These are phyloP conservation scores for Craterocephalus amniculus DNA, from an alignment of 2,797 vertebrate genomes.

Conservation along the genomic window DNA sequence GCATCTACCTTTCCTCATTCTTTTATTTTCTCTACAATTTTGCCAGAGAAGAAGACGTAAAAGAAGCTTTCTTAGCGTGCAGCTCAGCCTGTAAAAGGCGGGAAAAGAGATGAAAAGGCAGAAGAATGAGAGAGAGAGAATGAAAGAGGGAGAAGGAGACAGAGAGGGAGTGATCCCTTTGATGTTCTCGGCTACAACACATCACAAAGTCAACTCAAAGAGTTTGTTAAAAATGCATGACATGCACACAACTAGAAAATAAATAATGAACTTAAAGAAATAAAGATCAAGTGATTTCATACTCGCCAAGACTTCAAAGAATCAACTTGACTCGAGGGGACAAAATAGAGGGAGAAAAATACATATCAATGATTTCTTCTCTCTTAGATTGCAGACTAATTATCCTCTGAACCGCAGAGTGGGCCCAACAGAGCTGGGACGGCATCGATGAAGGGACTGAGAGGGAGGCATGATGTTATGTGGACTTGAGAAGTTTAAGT, in stretches of 20 bases:
- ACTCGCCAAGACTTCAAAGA: conserved; percentile 93
- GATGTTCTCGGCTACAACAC: conserved; percentile 92
- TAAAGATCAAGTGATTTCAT: conserved; percentile 97
- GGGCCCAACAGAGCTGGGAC: conserved; percentile 38
- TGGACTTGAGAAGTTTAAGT: conserved; percentile 46
- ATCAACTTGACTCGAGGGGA: conserved; percentile 85
- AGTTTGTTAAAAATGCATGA: conserved; percentile 99
- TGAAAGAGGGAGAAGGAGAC: conserved; percentile 27
- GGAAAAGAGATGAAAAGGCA: conserved; percentile 69
- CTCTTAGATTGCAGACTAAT: conserved; percentile 72
- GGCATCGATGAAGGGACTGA: conserved; percentile 35
- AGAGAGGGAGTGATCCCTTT: conserved; percentile 79
- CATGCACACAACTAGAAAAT: conserved; percentile 93
- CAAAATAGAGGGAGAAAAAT: conserved; percentile 71
- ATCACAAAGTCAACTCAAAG: conserved; percentile 97
- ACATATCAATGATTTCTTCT: conserved; percentile 74
- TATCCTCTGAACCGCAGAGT: conserved; percentile 51
- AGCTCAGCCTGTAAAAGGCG: conserved; percentile 53
- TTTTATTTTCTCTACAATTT: conserved; percentile 34
- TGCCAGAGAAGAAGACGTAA: conserved; percentile 51
- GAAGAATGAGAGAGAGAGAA: conserved; percentile 54
- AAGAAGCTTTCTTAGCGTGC: conserved; percentile 28
- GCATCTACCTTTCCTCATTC: conserved; percentile 24
- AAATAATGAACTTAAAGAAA: conserved; percentile 95
- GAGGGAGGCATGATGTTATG: conserved; percentile 40